Evolutionary conservation across 2,888 invertebrate genomes (phyloP).

Genomic region (Oscheius sp.): DNA sequence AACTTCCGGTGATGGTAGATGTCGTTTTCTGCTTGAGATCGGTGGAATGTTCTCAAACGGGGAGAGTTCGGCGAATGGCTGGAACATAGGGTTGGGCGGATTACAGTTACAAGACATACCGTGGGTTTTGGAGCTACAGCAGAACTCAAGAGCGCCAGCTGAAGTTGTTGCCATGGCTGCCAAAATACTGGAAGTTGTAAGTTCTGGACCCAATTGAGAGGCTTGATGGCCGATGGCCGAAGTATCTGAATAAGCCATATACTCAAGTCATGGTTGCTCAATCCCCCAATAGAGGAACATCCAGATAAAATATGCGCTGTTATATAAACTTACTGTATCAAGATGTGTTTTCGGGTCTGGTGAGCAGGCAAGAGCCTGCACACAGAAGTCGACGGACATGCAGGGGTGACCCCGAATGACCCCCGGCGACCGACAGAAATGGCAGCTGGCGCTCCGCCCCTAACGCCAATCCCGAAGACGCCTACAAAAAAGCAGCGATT

Average conservation of each 20-base stretch:
- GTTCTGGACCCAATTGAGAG: slow-evolving; percentile 19
- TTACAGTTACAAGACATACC: not conserved
- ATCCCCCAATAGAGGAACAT: no score
- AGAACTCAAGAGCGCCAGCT: slow-evolving; percentile 13
- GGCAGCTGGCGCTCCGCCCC: slow-evolving; percentile 32
- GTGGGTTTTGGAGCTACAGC: slow-evolving; percentile 19
- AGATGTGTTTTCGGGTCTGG: slow-evolving; percentile 23
- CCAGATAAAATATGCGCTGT: not conserved
- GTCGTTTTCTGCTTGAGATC: not conserved
- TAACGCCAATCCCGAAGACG: slow-evolving; percentile 33
- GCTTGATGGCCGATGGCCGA: slow-evolving; percentile 19
- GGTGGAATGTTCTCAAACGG: slow-evolving; percentile 9
- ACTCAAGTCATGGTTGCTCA: no score
- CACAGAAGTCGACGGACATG: slow-evolving; percentile 48
- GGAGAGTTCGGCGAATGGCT: slow-evolving; percentile 6
- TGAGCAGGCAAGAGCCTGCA: slow-evolving; percentile 40
- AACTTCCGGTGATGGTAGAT: not conserved
- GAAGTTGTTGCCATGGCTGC: slow-evolving; percentile 34
- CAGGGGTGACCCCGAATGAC: slow-evolving; percentile 34
- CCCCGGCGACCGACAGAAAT: slow-evolving; percentile 29
- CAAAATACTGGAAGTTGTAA: slow-evolving; percentile 21
- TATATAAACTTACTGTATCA: slow-evolving; percentile 10
- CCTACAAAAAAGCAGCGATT: slow-evolving; percentile 32
- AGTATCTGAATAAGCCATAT: slow-evolving; percentile 18
- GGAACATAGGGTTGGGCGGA: not conserved